A percentile compares a stretch with the other conserved stretches of the same genome.
These are phyloP conservation scores for Toxonevra muliebris DNA, from an alignment of 2,888 invertebrate genomes.

Conservation along the genomic window DNA sequence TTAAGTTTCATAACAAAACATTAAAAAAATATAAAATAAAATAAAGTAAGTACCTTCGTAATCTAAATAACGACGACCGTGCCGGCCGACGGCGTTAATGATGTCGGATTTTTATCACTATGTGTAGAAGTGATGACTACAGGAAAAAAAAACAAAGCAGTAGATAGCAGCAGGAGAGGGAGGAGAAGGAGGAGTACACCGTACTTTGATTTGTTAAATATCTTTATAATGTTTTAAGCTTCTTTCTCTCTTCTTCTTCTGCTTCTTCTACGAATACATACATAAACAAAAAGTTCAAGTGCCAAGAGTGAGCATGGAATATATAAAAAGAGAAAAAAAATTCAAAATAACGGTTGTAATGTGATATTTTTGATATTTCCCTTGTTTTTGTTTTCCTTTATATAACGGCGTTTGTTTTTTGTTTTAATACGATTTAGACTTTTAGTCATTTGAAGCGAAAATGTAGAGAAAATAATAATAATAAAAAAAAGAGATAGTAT, in stretches of 20 bases:
- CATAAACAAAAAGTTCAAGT: slow-evolving; percentile 17
- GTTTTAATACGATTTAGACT: not conserved
- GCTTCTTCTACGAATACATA: not conserved
- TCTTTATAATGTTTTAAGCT: no score
- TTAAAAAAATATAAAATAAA: slow-evolving; percentile 16
- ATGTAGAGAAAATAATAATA: no score
- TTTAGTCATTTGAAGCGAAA: no score
- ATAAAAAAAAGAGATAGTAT: no score
- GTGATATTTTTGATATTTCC: slow-evolving; percentile 16
- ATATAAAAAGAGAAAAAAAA: slow-evolving; percentile 3
- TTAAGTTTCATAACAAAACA: not conserved
- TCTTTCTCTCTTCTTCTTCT: no score
- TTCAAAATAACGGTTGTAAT: slow-evolving; percentile 29
- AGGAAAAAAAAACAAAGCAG: no score
- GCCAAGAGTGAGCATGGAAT: slow-evolving; percentile 13
- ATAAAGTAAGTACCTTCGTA: slow-evolving; percentile 26
- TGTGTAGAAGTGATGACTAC: no score
- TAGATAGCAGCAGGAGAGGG: no score
- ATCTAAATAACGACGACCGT: slow-evolving; percentile 19
- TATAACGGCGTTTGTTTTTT: not conserved
- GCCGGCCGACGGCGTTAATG: slow-evolving; percentile 28
- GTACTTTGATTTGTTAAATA: no score
- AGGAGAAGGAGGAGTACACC: no score
- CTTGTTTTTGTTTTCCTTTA: not conserved
- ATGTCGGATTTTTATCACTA: not conserved